A percentile compares a stretch with the other conserved stretches of the same genome.
Conservation (phyloP, 2,888 invertebrate genomes). For the Leucoma salicis region DNA sequence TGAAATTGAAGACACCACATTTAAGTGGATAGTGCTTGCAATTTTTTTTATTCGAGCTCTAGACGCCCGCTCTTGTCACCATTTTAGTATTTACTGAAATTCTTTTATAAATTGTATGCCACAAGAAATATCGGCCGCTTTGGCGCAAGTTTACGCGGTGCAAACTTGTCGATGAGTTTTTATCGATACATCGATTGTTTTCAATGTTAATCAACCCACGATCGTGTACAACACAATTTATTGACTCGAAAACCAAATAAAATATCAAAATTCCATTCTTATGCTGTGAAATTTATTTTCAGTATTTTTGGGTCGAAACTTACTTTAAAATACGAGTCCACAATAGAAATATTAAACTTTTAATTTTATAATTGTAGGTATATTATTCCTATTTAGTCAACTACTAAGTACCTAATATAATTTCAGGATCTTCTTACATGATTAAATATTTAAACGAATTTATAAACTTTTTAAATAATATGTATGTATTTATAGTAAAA, state of each 20-base stretch:
- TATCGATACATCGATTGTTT: conserved; percentile 47
- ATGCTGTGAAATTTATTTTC: background rate
- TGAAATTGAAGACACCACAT: conserved; percentile 16
- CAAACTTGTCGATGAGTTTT: conserved; percentile 46
- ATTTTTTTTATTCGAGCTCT: conserved; percentile 32
- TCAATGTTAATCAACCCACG: conserved; percentile 42
- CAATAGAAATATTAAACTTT: background rate
- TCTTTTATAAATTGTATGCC: conserved; percentile 39
- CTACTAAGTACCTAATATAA: no score
- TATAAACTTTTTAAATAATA: no score
- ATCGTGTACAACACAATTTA: conserved; percentile 33
- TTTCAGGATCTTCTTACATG: no score
- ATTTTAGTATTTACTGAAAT: conserved; percentile 45
- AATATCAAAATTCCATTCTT: conserved; percentile 4
- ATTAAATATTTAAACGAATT: no score
- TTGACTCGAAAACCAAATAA: conserved; percentile 22
- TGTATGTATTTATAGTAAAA: no score
- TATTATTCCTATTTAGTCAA: no score
- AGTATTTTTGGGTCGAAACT: background rate
- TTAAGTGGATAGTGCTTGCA: conserved; percentile 20
- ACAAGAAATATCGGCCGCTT: conserved; percentile 41
- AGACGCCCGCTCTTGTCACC: conserved; percentile 28
- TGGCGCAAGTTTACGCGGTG: conserved; percentile 29
- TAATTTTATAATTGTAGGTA: no score
- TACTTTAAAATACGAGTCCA: background rate